A percentile compares a stretch with the other conserved stretches of the same genome.
Conservation (phyloP, 2,888 invertebrate genomes). For the Cryptus viduatorius region DNA sequence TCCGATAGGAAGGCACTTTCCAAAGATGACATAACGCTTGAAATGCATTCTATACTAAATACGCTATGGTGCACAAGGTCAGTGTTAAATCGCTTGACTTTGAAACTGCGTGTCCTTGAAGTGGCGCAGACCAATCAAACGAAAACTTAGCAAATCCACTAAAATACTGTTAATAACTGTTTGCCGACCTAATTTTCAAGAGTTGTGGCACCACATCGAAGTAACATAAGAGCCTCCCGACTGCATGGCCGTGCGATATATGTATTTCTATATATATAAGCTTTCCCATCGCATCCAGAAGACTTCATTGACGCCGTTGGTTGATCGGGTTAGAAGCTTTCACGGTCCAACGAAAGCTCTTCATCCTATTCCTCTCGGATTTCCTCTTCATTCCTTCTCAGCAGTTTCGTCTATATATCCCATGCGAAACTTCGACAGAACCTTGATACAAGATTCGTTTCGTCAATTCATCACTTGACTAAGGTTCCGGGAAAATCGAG, state of each 20-base stretch:
- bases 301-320: conserved; percentile 38
- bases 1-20: background rate
- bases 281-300: conserved; percentile 29
- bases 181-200: too few species aligned
- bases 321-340: conserved; percentile 60
- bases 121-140: too few species aligned
- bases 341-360: conserved; percentile 38
- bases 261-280: background rate
- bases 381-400: conserved; percentile 8
- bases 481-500: conserved; percentile 5
- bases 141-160: too few species aligned
- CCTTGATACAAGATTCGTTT: background rate
- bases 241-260: background rate
- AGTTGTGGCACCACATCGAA: too few species aligned
- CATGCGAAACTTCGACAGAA: background rate
- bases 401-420: conserved; percentile 2
- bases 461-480: background rate
- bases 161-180: too few species aligned
- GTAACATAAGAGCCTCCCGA: too few species aligned
- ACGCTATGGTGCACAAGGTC: background rate
- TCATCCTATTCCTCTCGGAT: background rate
- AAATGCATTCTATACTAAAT: background rate
- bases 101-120: background rate
- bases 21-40: background rate
- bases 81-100: background rate